These are phyloP conservation scores for Hemicordylus capensis DNA, from an alignment of 2,113 vertebrate genomes.

Conservation along the genomic window DNA sequence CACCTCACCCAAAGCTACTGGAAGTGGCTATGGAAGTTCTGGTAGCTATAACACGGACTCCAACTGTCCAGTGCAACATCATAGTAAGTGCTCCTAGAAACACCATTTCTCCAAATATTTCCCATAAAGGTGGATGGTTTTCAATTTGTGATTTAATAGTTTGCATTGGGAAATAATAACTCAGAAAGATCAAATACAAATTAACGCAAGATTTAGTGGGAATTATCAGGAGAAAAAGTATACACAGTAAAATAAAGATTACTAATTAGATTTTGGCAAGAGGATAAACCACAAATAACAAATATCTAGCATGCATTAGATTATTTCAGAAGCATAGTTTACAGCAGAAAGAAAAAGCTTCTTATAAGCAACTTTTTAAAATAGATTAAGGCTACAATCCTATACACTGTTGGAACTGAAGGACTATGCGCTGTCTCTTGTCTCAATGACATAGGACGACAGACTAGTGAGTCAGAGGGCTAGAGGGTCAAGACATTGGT, in stretches of 20 bases:
- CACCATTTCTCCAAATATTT: background rate
- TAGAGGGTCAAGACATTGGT: no score
- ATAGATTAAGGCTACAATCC: conserved; percentile 38
- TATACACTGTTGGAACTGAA: no score
- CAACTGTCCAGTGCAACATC: no score
- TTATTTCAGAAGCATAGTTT: background rate
- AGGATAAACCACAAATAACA: conserved; percentile 14
- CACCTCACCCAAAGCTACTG: background rate
- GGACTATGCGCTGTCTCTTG: no score
- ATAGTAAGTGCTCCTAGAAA: background rate
- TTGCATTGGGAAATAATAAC: background rate
- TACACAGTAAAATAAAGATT: background rate
- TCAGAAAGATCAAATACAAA: conserved; percentile 20
- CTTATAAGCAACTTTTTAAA: conserved; percentile 17
- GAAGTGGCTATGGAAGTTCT: background rate
- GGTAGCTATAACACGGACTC: background rate
- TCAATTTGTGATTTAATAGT: background rate
- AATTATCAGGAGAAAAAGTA: background rate
- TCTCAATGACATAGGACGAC: no score
- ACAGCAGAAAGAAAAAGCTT: conserved; percentile 12
- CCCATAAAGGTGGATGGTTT: background rate
- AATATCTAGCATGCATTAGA: background rate
- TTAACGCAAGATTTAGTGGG: background rate
- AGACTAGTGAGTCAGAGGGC: no score
- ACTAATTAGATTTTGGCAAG: background rate